A percentile compares a stretch with the other conserved stretches of the same genome.
These are phyloP conservation scores for Mohoua ochrocephala DNA, from an alignment of 2,113 vertebrate species.

Conservation along the genomic window DNA sequence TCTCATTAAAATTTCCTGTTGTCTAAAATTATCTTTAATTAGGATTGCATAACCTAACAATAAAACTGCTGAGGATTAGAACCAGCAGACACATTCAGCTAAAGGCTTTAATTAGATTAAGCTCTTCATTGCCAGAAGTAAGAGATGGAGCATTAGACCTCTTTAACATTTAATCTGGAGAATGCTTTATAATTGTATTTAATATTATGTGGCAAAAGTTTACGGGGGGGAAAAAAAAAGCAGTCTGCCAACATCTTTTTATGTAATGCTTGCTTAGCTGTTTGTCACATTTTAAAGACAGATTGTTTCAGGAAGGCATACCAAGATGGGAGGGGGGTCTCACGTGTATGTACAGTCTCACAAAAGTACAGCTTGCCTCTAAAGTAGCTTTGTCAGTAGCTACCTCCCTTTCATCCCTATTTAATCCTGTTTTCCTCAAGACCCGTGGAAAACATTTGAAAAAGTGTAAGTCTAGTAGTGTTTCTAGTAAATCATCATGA, in stretches of 20 bases:
- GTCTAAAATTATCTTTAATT: constrained; percentile 65
- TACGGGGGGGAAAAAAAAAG: not conserved
- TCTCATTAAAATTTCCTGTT: constrained; percentile 30
- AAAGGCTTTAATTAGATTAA: constrained; percentile 63
- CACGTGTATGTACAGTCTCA: not conserved
- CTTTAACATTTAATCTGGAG: constrained; percentile 48
- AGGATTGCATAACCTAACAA: constrained; percentile 54
- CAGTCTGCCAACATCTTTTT: not conserved
- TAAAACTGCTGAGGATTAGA: constrained; percentile 57
- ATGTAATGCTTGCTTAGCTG: not conserved
- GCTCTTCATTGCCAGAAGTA: constrained; percentile 39
- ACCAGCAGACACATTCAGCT: constrained; percentile 1
- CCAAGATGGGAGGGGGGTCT: not conserved
- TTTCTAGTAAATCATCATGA: not conserved
- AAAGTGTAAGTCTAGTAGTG: not conserved
- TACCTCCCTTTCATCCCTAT: not conserved
- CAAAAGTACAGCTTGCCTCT: not conserved
- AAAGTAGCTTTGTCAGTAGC: not conserved
- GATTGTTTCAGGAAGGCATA: not conserved
- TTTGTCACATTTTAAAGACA: constrained; percentile 9
- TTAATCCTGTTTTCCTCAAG: not conserved
- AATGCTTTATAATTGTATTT: constrained; percentile 47
- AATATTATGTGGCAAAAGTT: constrained; percentile 11
- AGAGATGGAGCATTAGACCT: constrained; percentile 19
- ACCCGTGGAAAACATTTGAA: not conserved